Conservation (phyloP, 2,888 invertebrate species). For the Ernsta delagoae region DNA sequence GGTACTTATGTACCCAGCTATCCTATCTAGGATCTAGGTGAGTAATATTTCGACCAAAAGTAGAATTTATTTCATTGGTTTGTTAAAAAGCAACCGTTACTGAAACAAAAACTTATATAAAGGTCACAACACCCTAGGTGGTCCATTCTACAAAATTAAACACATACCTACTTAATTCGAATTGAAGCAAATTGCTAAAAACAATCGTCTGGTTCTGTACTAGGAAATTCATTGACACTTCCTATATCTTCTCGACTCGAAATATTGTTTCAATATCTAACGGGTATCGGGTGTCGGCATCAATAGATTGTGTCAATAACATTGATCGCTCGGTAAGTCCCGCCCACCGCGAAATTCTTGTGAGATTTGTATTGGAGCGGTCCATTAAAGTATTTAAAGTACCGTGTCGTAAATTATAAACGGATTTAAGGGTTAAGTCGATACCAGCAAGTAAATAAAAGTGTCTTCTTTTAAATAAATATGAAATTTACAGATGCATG, state of each 20-base stretch:
- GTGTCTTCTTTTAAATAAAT: too few relatives aligned
- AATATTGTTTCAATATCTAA: neutral
- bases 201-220: conserved; percentile 9
- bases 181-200: conserved; percentile 3
- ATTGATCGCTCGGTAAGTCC: conserved; percentile 32
- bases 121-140: too few relatives aligned
- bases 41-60: too few relatives aligned
- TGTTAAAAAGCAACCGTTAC: too few relatives aligned
- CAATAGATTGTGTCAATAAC: conserved; percentile 28
- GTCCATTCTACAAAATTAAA: too few relatives aligned
- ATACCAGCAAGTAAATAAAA: neutral
- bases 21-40: too few relatives aligned
- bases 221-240: conserved; percentile 19
- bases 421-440: conserved; percentile 11
- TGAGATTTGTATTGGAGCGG: conserved; percentile 20
- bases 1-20: too few relatives aligned
- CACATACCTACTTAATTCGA: too few relatives aligned
- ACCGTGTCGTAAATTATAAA: conserved; percentile 12
- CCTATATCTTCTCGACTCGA: conserved; percentile 22
- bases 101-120: too few relatives aligned
- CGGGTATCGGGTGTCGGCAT: conserved; percentile 23
- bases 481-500: too few relatives aligned
- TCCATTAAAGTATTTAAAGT: conserved; percentile 32
- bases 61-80: too few relatives aligned
- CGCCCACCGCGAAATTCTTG: conserved; percentile 30